These are phyloP conservation scores for Lithobates pipiens DNA, from an alignment of 2,797 vertebrate genomes.

Conservation along the genomic window DNA sequence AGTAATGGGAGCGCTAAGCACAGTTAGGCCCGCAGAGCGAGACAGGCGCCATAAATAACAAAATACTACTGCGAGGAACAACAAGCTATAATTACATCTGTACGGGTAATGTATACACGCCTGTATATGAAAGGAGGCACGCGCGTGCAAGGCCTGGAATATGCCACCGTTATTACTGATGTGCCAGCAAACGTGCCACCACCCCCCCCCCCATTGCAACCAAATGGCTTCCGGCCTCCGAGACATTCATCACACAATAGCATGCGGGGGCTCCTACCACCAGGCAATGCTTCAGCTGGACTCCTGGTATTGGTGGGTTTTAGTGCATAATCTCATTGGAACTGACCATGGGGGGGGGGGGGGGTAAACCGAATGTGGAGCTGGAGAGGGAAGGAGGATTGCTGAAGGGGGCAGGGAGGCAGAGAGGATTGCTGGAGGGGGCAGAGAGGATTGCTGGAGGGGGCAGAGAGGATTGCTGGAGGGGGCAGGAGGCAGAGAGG, in stretches of 20 bases:
- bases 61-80: conserved; percentile 1
- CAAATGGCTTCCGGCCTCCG: not conserved
- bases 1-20: conserved; percentile 12
- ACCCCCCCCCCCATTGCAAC: too few species aligned
- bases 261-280: not conserved
- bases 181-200: too few species aligned
- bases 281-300: not conserved
- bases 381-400: too few species aligned
- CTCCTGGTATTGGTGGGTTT: too few species aligned
- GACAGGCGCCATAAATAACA: conserved; percentile 23
- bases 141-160: not conserved
- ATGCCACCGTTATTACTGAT: not conserved
- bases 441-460: too few species aligned
- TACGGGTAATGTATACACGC: conserved; percentile 12
- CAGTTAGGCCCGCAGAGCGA: not conserved
- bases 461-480: too few species aligned
- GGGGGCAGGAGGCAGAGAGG: too few species aligned
- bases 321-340: not conserved
- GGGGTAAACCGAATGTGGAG: too few species aligned
- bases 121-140: not conserved
- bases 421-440: too few species aligned
- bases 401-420: too few species aligned
- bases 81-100: conserved; percentile 22
- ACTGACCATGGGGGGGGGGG: too few species aligned
- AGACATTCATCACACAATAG: not conserved